phyloP scores from a whole-genome alignment of 2,113 vertebrate genomes.

The Megaceryle maxima region DNA sequence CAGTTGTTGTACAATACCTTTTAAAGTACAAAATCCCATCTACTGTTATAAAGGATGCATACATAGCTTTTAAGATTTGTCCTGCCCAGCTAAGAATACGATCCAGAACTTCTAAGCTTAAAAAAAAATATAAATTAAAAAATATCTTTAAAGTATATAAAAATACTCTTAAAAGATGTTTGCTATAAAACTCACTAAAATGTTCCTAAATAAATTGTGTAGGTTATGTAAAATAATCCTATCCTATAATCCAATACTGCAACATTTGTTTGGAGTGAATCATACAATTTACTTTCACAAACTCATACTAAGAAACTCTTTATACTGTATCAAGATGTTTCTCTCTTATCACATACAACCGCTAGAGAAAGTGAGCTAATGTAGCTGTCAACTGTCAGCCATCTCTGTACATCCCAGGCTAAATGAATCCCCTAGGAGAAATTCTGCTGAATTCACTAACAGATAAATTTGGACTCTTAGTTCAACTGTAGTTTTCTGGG shows the following conservation, averaged over 20 bases:
- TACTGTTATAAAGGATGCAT: not conserved
- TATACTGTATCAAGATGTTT: not conserved
- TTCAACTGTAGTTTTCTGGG: constrained; percentile 38
- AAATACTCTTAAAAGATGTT: not conserved
- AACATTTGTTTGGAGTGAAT: not conserved
- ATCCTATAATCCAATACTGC: not conserved
- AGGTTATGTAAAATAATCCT: not conserved
- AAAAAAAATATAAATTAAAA: too few species aligned
- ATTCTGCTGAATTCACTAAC: constrained; percentile 60
- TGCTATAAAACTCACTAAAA: not conserved
- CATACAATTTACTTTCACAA: not conserved
- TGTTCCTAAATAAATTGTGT: not conserved
- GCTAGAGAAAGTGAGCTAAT: not conserved
- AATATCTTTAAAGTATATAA: too few species aligned
- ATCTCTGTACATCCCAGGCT: constrained; percentile 30
- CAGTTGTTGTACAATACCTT: not conserved
- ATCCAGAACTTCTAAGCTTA: not conserved
- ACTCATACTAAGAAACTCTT: not conserved
- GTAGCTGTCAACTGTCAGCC: constrained; percentile 39
- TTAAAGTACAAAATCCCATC: not conserved
- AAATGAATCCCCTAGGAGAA: constrained; percentile 46
- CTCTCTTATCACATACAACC: not conserved
- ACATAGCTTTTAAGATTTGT: not conserved
- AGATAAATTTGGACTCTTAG: constrained; percentile 43
- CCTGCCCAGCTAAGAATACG: not conserved